Conservation (phyloP, 1,140 invertebrate genomes). For the Araneus ventricosus region DNA sequence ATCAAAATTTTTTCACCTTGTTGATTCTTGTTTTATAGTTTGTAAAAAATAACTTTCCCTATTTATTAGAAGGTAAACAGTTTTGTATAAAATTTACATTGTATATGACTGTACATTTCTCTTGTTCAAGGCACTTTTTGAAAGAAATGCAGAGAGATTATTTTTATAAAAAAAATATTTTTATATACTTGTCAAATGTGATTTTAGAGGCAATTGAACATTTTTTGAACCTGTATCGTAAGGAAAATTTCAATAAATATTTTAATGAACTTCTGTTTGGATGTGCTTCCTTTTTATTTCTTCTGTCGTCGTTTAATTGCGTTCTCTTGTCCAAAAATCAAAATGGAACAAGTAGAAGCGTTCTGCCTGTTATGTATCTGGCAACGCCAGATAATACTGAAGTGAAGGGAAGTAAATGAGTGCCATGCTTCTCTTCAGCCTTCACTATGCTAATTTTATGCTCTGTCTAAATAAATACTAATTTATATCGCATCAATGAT, state of each 20-base stretch:
- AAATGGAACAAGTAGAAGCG: too few species aligned
- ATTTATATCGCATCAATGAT: too few species aligned
- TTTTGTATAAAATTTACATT: slow-evolving; percentile 40
- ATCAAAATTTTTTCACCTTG: slow-evolving; percentile 27
- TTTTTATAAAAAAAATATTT: slow-evolving; percentile 52
- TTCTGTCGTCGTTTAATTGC: too few species aligned
- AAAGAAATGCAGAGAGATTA: slow-evolving; percentile 19
- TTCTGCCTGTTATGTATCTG: too few species aligned
- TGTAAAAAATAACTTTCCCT: neutral
- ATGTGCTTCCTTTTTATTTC: neutral
- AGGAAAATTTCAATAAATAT: slow-evolving; percentile 48
- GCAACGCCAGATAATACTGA: too few species aligned
- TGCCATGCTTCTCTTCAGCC: too few species aligned
- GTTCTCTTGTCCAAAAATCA: too few species aligned
- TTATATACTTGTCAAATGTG: slow-evolving; percentile 47
- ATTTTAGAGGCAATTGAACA: slow-evolving; percentile 46
- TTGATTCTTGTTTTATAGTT: slow-evolving; percentile 47
- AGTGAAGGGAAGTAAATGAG: too few species aligned
- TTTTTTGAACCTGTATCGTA: slow-evolving; percentile 31
- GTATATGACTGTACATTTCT: slow-evolving; percentile 54
- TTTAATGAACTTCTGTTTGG: slow-evolving; percentile 9
- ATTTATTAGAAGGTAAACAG: neutral
- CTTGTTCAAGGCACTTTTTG: slow-evolving; percentile 44
- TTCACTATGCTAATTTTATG: too few species aligned
- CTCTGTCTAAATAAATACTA: too few species aligned